Base-by-base conservation (phyloP, 1,140 invertebrate genomes). In the Heterodera schachtii region DNA sequence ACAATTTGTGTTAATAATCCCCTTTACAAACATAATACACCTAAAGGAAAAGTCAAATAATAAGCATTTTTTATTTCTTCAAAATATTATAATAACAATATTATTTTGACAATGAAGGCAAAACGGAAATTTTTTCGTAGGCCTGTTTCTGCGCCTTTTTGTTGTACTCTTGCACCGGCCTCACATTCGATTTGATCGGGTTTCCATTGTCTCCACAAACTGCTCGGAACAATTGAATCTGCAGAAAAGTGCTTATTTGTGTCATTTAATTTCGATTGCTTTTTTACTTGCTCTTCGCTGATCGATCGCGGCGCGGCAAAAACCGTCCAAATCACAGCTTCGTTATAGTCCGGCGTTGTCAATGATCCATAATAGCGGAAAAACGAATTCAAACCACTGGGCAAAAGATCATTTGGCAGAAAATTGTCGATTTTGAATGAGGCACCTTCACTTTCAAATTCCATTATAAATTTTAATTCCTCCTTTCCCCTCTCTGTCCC, bases 291-390 rank as follows among this genome's bases (percentile, higher is more conserved):
- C 21, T 78, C 31, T 75, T 73, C 67, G 11, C 86, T 84, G 60
- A 88, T 85, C 19, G 86, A 78, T 43, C 87, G 49, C 5, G 86
- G 86, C 49, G 94, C 91, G 81, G 93, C 93, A 85, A 95, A 95
- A 85, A 96, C 93, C 31, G 96, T 93, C 95, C 95, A 97, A 2
- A 93, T 94, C 3, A 96, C 95, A 6, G 94, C 92, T 91, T 97
- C 95, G 7, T 92, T 93, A 86, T 95, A 97, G 0, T 95, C 95
- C 3, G 95, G 95, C 5, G 95, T 96, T 0, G 96, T 97, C 49
- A 97, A 90, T 4, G 95, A 96, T 1, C 96, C 95, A 64, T 93
- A 92, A 90, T 97, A 97, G 1, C 93, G 88, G 87, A 93, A 94
- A 82, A 88, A 91, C 41, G 80, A 70, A 31, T 88, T 85, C 13